These are phyloP conservation scores for Sepioteuthis lessoniana DNA, from an alignment of 2,888 invertebrate species.

Conservation along the genomic window DNA sequence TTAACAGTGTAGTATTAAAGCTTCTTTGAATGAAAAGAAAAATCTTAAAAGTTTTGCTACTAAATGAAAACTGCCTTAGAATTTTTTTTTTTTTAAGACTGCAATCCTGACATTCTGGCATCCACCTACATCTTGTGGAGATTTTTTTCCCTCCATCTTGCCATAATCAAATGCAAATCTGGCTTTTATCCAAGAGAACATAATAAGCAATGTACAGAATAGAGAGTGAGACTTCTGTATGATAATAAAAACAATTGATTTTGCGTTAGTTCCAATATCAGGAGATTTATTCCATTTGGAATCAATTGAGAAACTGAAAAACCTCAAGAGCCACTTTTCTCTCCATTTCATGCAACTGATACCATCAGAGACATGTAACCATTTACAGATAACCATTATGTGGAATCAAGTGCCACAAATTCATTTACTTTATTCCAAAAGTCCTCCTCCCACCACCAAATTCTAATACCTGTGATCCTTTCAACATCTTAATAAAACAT, in stretches of 20 bases:
- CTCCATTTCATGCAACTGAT: background rate
- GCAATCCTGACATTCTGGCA: background rate
- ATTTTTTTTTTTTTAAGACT: background rate
- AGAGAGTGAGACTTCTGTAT: background rate
- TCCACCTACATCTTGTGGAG: background rate
- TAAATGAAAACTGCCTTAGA: too few species aligned
- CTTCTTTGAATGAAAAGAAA: too few species aligned
- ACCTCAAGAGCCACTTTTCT: background rate
- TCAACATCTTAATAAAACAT: too few species aligned
- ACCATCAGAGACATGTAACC: too few species aligned
- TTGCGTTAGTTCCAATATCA: conserved; percentile 9
- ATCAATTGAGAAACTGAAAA: background rate
- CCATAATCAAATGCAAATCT: background rate
- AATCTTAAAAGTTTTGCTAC: too few species aligned
- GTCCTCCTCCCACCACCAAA: too few species aligned
- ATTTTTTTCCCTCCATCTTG: background rate
- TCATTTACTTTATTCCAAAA: background rate
- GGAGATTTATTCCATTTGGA: background rate
- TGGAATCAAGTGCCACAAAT: background rate
- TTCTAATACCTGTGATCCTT: too few species aligned
- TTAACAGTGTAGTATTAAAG: too few species aligned
- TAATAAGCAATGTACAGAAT: background rate
- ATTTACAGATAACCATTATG: background rate
- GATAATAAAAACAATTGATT: conserved; percentile 23
- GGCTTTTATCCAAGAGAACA: background rate